Evolutionary conservation across 2,888 invertebrate species (phyloP).

Genomic region (Tetropium fuscum): DNA sequence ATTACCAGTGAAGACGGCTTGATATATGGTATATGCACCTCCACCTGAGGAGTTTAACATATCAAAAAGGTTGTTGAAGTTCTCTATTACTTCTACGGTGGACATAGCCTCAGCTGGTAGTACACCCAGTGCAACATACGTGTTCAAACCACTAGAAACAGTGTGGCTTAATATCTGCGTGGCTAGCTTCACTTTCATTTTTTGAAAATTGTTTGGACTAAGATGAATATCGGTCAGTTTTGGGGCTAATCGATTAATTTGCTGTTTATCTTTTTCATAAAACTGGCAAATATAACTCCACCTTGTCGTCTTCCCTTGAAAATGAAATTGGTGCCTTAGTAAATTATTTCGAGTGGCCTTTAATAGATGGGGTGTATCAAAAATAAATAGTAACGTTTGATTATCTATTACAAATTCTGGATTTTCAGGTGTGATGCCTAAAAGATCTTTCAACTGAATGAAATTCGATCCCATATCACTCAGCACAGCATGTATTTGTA

Average conservation of each 20-base stretch:
- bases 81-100: slow-evolving; percentile 18
- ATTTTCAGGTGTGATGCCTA: slow-evolving; percentile 20
- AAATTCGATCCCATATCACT: slow-evolving; percentile 29
- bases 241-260: slow-evolving; percentile 17
- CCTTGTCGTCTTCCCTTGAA: slow-evolving; percentile 19
- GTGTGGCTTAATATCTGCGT: slow-evolving; percentile 22
- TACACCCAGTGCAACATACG: slow-evolving; percentile 17
- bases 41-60: slow-evolving; percentile 11
- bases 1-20: slow-evolving; percentile 27
- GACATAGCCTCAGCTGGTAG: slow-evolving; percentile 16
- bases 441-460: slow-evolving; percentile 9
- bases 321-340: background rate
- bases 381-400: slow-evolving; percentile 7
- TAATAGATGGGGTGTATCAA: slow-evolving; percentile 28
- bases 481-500: slow-evolving; percentile 9
- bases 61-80: slow-evolving; percentile 24
- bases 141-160: slow-evolving; percentile 21
- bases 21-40: slow-evolving; percentile 8
- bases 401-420: slow-evolving; percentile 14
- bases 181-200: slow-evolving; percentile 23
- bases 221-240: slow-evolving; percentile 23
- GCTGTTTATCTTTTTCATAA: slow-evolving; percentile 14
- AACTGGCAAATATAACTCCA: slow-evolving; percentile 15
- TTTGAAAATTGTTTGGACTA: slow-evolving; percentile 14
- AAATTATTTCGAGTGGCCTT: slow-evolving; percentile 24